Conservation (phyloP, 2,888 invertebrate species). For the Himalopsyche tibetana region DNA sequence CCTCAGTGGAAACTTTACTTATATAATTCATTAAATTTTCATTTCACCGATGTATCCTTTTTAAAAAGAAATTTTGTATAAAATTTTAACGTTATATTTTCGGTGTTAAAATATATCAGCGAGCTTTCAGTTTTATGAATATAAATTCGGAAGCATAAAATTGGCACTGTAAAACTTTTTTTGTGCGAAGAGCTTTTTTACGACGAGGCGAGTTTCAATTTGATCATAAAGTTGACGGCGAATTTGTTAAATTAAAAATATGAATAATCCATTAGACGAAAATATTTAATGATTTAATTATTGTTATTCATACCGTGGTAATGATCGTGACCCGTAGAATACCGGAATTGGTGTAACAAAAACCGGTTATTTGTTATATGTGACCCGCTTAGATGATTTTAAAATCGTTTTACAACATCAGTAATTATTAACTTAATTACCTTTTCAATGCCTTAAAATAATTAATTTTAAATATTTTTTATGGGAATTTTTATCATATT, state of each 20-base stretch:
- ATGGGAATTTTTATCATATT: background rate
- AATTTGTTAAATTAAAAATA: slow-evolving; percentile 40
- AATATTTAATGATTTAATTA: slow-evolving; percentile 40
- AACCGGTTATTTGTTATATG: slow-evolving; percentile 21
- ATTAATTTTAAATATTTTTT: background rate
- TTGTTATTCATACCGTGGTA: background rate
- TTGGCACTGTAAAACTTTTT: slow-evolving; percentile 8
- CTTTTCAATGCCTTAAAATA: background rate
- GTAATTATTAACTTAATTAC: background rate
- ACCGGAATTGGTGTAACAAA: background rate
- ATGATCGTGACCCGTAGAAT: slow-evolving; percentile 22
- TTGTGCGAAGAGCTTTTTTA: background rate
- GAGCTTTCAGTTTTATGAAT: background rate
- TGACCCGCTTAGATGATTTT: slow-evolving; percentile 35
- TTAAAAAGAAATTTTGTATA: background rate
- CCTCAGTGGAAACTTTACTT: too few species aligned
- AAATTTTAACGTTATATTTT: slow-evolving; percentile 12
- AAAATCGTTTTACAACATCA: background rate
- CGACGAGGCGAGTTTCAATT: slow-evolving; percentile 32
- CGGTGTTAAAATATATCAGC: background rate
- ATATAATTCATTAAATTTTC: too few species aligned
- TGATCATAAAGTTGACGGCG: slow-evolving; percentile 25
- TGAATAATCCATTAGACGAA: slow-evolving; percentile 18
- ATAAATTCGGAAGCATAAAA: slow-evolving; percentile 27
- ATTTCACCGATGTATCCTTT: too few species aligned